Evolutionary conservation across 2,113 vertebrate species (phyloP).

Genomic region (Astatotilapia flaviijosephi): DNA sequence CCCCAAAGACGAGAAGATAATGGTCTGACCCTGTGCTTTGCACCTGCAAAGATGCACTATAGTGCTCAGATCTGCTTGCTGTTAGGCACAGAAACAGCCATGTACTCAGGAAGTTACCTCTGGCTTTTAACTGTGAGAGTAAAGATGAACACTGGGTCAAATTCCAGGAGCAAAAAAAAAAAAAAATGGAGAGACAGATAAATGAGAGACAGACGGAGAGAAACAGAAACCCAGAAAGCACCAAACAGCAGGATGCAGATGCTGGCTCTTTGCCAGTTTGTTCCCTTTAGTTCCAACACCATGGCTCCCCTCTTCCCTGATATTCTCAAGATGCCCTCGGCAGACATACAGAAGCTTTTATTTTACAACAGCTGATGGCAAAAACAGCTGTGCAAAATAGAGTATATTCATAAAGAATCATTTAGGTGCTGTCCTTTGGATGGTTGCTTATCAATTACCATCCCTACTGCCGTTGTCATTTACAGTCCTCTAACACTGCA

Average conservation of each 20-base stretch:
- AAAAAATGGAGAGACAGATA: not conserved
- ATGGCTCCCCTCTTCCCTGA: not conserved
- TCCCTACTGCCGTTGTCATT: not conserved
- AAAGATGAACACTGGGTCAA: not conserved
- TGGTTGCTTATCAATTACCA: not conserved
- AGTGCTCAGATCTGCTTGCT: not conserved
- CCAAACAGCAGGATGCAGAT: not conserved
- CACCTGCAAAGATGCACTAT: constrained; percentile 16
- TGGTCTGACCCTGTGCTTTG: not conserved
- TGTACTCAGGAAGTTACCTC: constrained; percentile 6
- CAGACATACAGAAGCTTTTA: not conserved
- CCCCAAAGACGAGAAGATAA: not conserved
- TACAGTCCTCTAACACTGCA: not conserved
- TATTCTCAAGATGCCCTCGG: constrained; percentile 14
- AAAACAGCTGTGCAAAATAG: not conserved
- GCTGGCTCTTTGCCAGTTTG: not conserved
- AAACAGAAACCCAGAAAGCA: not conserved
- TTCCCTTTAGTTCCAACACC: constrained; percentile 2
- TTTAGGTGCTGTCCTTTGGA: not conserved
- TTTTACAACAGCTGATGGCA: not conserved
- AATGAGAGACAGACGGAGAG: not conserved
- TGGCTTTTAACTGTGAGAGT: not conserved
- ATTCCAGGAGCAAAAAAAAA: not conserved
- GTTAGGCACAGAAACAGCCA: not conserved
- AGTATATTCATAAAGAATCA: not conserved